Evolutionary conservation across 1,140 invertebrate genomes (phyloP).

Genomic region (Arion vulgaris): DNA sequence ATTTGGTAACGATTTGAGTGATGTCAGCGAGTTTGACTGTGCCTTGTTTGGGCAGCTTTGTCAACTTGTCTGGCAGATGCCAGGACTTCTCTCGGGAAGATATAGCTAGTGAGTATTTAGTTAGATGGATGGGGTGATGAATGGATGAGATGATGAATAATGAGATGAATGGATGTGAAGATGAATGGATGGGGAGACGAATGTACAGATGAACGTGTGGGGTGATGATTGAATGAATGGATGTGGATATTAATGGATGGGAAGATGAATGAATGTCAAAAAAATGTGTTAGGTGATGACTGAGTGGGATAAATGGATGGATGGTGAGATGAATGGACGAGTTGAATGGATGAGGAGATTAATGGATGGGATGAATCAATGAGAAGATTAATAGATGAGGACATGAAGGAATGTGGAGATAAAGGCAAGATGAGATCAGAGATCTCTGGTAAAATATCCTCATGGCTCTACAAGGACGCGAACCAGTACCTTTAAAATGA

Average conservation of each 20-base stretch:
- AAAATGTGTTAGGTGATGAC: too few species aligned
- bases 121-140: not conserved
- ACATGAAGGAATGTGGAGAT: too few species aligned
- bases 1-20: conserved; percentile 58
- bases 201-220: not conserved
- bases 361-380: too few species aligned
- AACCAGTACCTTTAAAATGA: too few species aligned
- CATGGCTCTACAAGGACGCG: too few species aligned
- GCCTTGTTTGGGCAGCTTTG: conserved; percentile 69
- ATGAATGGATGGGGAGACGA: not conserved
- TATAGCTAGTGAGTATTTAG: conserved; percentile 42
- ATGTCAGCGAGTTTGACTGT: conserved; percentile 67
- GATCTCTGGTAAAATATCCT: too few species aligned
- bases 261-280: not conserved
- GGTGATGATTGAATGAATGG: not conserved
- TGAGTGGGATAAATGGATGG: too few species aligned
- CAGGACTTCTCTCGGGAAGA: conserved; percentile 47
- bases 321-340: too few species aligned
- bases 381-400: too few species aligned
- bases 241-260: not conserved
- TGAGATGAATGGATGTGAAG: not conserved
- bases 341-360: too few species aligned
- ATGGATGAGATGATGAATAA: not conserved
- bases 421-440: too few species aligned
- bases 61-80: conserved; percentile 68